Base-by-base conservation (phyloP, 2,888 invertebrate species). In the Melanchra persicariae region DNA sequence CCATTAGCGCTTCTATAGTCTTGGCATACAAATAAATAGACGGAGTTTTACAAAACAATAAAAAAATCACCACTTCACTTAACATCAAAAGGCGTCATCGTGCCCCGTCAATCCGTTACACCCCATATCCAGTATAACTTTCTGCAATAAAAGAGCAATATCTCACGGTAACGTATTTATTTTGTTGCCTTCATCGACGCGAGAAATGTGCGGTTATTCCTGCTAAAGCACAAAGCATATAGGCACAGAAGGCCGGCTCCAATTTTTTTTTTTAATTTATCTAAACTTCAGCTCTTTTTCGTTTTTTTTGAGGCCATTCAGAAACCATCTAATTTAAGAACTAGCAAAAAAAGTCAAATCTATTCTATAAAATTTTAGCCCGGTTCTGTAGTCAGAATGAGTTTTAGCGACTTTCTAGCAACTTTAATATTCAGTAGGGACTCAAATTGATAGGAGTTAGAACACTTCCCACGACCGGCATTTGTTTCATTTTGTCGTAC, bases 141-240 rank as follows among this genome's bases (percentile, higher is more conserved):
- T 67, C 55, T 24, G 66, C 73, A 63, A 81, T 82, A 83, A 77
- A 73, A 61, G 30, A 69, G 30, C 58, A 83, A 81, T 83, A 70
- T 52, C 55, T 62, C 66, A 57, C 22, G n/a, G 26, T 37, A 19
- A 55, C 24, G 70, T 81, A 73, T 77, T 73, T 81, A 81, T 81
- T 66, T 55, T 64, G 58, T 47, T 8, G 55, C 26, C 19, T 49
- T 47, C 30, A 47, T 34, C 17, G 61, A 54, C 63, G 19, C 49
- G 47, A 22, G 40, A 65, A 47, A 61, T 75, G 24, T 66, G 17
- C 12, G 24, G 12, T 26, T 57, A 15, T 55, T 55, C n/a, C n/a
- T 34, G 1, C 1, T 22, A 12, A 34, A 55, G 34, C 7, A 62
- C 22, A 47, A n/a, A 2, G 12, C 9, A 30, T 15, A 24, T 9